A percentile compares a stretch with the other conserved stretches of the same genome.
phyloP scores from a whole-genome alignment of 2,888 invertebrate species.

The Drosophila falleni region DNA sequence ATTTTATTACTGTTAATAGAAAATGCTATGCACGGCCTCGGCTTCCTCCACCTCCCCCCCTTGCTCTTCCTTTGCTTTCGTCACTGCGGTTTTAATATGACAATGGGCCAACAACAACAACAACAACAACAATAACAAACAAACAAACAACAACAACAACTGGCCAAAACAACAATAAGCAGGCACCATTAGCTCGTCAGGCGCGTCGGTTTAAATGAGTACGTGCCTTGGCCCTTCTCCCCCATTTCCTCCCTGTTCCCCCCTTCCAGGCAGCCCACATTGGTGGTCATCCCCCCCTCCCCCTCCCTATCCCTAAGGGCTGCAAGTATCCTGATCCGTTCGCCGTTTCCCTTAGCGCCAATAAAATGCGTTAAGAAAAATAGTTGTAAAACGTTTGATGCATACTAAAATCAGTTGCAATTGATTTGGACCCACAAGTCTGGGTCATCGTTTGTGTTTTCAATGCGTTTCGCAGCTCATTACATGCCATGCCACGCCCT shows the following conservation, averaged over 20 bases:
- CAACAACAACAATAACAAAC: slow-evolving; percentile 21
- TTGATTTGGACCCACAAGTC: slow-evolving; percentile 68
- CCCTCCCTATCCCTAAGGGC: slow-evolving; percentile 8
- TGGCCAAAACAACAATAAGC: slow-evolving; percentile 34
- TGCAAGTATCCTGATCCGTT: slow-evolving; percentile 26
- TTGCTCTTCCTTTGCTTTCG: slow-evolving; percentile 36
- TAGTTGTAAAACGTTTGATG: slow-evolving; percentile 82
- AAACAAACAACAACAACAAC: slow-evolving; percentile 27
- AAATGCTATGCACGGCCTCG: slow-evolving; percentile 75
- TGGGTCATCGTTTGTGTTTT: slow-evolving; percentile 41
- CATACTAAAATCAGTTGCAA: slow-evolving; percentile 80
- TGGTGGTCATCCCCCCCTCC: slow-evolving; percentile 41
- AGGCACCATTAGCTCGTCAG: slow-evolving; percentile 73
- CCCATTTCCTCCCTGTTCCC: not conserved
- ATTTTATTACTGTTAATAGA: slow-evolving; percentile 73
- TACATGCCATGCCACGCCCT: slow-evolving; percentile 47
- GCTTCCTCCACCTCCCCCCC: slow-evolving; percentile 9
- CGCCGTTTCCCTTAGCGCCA: slow-evolving; percentile 67
- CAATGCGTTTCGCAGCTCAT: slow-evolving; percentile 74
- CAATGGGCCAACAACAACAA: slow-evolving; percentile 51
- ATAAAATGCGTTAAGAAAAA: slow-evolving; percentile 82
- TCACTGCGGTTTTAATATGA: slow-evolving; percentile 78
- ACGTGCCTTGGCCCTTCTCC: slow-evolving; percentile 55
- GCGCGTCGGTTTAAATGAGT: slow-evolving; percentile 75
- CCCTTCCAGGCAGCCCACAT: not conserved